phyloP scores from a whole-genome alignment of 2,888 invertebrate species.

The Agonopterix arenella region DNA sequence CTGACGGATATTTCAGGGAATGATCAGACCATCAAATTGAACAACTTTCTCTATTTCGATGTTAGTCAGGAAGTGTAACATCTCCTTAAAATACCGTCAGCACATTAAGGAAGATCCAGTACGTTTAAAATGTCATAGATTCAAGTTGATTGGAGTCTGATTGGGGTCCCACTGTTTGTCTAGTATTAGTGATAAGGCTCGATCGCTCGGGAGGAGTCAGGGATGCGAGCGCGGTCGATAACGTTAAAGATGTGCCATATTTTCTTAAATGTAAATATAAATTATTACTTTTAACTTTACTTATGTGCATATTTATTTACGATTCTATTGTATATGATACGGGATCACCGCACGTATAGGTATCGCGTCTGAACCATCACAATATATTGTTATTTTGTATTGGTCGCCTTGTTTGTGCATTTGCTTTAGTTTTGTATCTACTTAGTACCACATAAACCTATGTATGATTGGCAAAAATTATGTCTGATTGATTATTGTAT shows the following conservation, averaged over 20 bases:
- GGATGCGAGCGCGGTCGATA: slow-evolving; percentile 59
- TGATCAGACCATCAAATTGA: no score
- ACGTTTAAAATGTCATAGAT: no score
- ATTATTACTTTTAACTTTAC: slow-evolving; percentile 61
- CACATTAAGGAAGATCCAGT: no score
- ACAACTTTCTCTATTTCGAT: no score
- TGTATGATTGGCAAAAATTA: not conserved
- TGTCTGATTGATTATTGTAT: not conserved
- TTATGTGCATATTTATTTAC: slow-evolving; percentile 71
- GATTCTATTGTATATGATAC: slow-evolving; percentile 47
- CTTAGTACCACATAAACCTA: slow-evolving; percentile 28
- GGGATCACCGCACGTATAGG: slow-evolving; percentile 39
- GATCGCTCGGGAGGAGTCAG: slow-evolving; percentile 35
- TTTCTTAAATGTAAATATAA: slow-evolving; percentile 75
- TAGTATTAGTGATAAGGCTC: slow-evolving; percentile 41
- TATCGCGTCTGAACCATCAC: slow-evolving; percentile 53
- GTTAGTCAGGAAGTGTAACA: no score
- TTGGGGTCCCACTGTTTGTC: slow-evolving; percentile 25
- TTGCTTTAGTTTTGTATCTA: slow-evolving; percentile 58
- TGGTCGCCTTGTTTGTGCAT: slow-evolving; percentile 68
- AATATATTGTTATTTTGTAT: slow-evolving; percentile 42
- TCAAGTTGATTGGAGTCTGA: not conserved
- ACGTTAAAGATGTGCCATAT: slow-evolving; percentile 71
- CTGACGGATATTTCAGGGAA: no score
- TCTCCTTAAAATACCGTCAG: no score